These are phyloP conservation scores for Neomorphus geoffroyi DNA, from an alignment of 2,797 vertebrate genomes.

Conservation along the genomic window DNA sequence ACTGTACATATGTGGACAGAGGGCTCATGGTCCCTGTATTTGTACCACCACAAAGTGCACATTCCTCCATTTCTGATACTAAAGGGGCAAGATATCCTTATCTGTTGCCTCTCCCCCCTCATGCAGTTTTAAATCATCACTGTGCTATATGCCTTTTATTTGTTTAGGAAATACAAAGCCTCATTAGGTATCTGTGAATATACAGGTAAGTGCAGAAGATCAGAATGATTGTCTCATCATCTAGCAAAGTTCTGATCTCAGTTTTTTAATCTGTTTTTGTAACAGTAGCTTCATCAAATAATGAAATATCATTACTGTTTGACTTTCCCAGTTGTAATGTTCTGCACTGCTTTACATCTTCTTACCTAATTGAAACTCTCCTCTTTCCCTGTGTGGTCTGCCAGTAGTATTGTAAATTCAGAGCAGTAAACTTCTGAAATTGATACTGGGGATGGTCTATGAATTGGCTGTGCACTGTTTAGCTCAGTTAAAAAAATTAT, in stretches of 20 bases:
- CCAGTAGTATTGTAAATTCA: slow-evolving; percentile 38
- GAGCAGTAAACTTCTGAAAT: neutral
- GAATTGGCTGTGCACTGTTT: neutral
- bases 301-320: slow-evolving; percentile 22
- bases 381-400: slow-evolving; percentile 36
- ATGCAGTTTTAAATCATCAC: neutral
- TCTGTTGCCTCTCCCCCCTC: neutral
- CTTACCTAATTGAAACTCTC: slow-evolving; percentile 17
- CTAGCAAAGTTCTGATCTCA: slow-evolving; percentile 64
- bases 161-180: slow-evolving; percentile 47
- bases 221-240: slow-evolving; percentile 52
- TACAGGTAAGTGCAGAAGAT: slow-evolving; percentile 70
- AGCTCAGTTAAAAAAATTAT: neutral
- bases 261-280: slow-evolving; percentile 26
- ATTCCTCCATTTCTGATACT: neutral
- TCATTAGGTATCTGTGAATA: slow-evolving; percentile 51
- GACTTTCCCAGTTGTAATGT: slow-evolving; percentile 17
- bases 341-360: slow-evolving; percentile 9
- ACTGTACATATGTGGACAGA: neutral
- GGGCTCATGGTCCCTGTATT: neutral
- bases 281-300: slow-evolving; percentile 7
- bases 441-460: neutral
- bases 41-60: neutral
- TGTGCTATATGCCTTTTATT: slow-evolving; percentile 21
- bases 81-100: neutral